phyloP scores from a whole-genome alignment of 2,888 invertebrate species.

The Agrochola macilenta region DNA sequence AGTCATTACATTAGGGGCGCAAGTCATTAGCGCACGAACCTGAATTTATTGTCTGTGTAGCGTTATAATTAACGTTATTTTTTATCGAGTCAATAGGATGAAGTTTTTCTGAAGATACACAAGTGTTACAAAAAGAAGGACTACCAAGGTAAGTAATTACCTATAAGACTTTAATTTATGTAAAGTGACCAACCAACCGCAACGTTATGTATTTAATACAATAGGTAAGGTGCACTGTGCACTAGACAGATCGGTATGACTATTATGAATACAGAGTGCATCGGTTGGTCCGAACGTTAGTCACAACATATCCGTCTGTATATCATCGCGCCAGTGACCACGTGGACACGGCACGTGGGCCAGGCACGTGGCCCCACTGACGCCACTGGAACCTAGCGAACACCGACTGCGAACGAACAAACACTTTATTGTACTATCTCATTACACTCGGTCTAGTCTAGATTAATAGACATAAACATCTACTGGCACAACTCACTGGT shows the following conservation, averaged over 20 bases:
- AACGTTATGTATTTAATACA: slow-evolving; percentile 19
- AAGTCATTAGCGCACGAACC: slow-evolving; percentile 11
- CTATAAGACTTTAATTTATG: slow-evolving; percentile 10
- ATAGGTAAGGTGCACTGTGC: slow-evolving; percentile 12
- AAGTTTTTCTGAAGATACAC: slow-evolving; percentile 2
- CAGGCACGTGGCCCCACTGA: slow-evolving; percentile 53
- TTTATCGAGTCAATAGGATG: neutral
- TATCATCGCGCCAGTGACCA: slow-evolving; percentile 44
- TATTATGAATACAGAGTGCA: slow-evolving; percentile 33
- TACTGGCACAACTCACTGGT: slow-evolving; percentile 15
- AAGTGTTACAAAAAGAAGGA: slow-evolving; percentile 13
- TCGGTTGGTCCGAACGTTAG: slow-evolving; percentile 35
- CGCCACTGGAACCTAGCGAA: slow-evolving; percentile 35
- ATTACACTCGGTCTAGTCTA: slow-evolving; percentile 43
- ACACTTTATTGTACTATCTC: slow-evolving; percentile 50
- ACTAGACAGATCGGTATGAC: slow-evolving; percentile 14
- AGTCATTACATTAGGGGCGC: slow-evolving; percentile 26
- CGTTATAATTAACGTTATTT: neutral
- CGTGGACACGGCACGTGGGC: slow-evolving; percentile 61
- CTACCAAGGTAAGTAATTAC: neutral
- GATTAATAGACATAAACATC: slow-evolving; percentile 30
- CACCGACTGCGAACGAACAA: slow-evolving; percentile 40
- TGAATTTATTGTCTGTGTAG: slow-evolving; percentile 1
- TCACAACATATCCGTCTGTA: slow-evolving; percentile 36
- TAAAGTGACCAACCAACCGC: slow-evolving; percentile 22